Conservation (phyloP, 2,888 invertebrate genomes). For the Glaucopsyche alexis region DNA sequence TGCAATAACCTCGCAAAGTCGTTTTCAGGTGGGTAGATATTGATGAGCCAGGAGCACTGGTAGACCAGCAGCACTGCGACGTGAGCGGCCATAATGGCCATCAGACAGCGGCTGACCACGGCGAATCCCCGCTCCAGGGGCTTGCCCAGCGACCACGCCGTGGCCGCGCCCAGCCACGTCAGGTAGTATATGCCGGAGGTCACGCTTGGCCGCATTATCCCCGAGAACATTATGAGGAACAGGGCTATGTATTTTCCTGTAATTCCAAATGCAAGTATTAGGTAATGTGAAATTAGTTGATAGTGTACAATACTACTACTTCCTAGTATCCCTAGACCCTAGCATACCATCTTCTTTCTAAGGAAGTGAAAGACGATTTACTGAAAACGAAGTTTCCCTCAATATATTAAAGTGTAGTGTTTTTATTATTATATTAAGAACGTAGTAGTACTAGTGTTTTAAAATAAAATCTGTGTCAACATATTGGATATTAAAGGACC, state of each 20-base stretch:
- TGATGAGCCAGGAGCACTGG: slow-evolving; percentile 91
- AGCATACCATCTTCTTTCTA: too few relatives aligned
- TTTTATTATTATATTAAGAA: too few relatives aligned
- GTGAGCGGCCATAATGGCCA: slow-evolving; percentile 88
- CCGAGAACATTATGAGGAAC: slow-evolving; percentile 84
- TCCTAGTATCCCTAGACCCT: too few relatives aligned
- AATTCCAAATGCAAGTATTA: slow-evolving; percentile 39
- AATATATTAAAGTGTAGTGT: too few relatives aligned
- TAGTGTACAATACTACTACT: too few relatives aligned
- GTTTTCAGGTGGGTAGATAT: slow-evolving; percentile 83
- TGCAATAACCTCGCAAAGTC: slow-evolving; percentile 85
- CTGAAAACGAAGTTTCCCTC: too few relatives aligned
- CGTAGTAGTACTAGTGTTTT: too few relatives aligned
- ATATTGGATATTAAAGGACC: too few relatives aligned
- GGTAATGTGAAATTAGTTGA: too few relatives aligned
- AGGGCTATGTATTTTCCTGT: slow-evolving; percentile 84
- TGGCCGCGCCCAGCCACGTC: slow-evolving; percentile 89
- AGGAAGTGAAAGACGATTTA: too few relatives aligned
- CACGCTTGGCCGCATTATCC: slow-evolving; percentile 89
- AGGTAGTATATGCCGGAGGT: slow-evolving; percentile 92
- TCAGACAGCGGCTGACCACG: slow-evolving; percentile 83
- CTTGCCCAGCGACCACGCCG: slow-evolving; percentile 92
- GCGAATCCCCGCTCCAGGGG: slow-evolving; percentile 89
- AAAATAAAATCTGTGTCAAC: too few relatives aligned
- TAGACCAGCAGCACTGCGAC: slow-evolving; percentile 87